Percentiles rank a stretch among this genome's conserved stretches.
Conservation (phyloP, 2,797 vertebrate species). For the Erpetoichthys calabaricus region DNA sequence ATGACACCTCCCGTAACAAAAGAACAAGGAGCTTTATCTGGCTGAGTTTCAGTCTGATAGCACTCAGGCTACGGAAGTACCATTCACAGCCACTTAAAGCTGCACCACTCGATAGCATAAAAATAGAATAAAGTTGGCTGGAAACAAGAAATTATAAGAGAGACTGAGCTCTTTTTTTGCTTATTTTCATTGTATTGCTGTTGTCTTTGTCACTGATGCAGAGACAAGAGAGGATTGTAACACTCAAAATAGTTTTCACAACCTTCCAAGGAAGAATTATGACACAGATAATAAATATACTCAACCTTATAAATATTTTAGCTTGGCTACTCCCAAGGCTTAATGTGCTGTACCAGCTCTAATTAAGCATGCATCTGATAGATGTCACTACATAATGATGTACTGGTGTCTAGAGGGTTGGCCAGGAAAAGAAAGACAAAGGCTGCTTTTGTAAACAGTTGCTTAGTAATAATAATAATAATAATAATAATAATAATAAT, state of each 20-base stretch:
- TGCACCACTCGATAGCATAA: slow-evolving; percentile 43
- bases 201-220: no score
- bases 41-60: slow-evolving; percentile 37
- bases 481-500: slow-evolving; percentile 3
- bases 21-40: slow-evolving; percentile 56
- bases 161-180: slow-evolving; percentile 27
- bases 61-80: slow-evolving; percentile 47
- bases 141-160: slow-evolving; percentile 52
- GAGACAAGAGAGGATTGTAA: neutral
- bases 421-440: slow-evolving; percentile 10
- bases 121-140: slow-evolving; percentile 61
- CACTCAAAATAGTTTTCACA: slow-evolving; percentile 20
- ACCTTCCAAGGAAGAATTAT: slow-evolving; percentile 46
- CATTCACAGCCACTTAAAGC: slow-evolving; percentile 48
- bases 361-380: slow-evolving; percentile 64
- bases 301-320: slow-evolving; percentile 67
- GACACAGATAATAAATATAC: slow-evolving; percentile 63
- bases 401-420: slow-evolving; percentile 36
- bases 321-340: slow-evolving; percentile 49
- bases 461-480: neutral
- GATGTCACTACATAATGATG: slow-evolving; percentile 55
- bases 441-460: slow-evolving; percentile 2
- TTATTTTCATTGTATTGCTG: neutral
- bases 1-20: slow-evolving; percentile 39
- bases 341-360: slow-evolving; percentile 60